phyloP scores from a whole-genome alignment of 2,113 vertebrate species.

The Nymphicus hollandicus region DNA sequence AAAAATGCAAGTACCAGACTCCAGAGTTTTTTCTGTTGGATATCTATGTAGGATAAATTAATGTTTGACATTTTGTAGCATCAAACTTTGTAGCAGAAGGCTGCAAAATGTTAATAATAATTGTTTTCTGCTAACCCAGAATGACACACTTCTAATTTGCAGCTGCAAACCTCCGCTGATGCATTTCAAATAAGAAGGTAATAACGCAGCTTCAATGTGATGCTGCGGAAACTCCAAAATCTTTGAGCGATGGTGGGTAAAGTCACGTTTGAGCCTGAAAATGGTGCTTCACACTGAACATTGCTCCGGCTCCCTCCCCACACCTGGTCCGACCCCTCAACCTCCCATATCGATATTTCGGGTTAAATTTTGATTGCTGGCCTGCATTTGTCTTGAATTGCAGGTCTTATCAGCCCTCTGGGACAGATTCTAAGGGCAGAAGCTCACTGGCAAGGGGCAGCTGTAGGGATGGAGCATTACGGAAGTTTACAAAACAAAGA shows the following conservation, averaged over 20 bases:
- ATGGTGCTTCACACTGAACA: neutral
- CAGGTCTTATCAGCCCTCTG: neutral
- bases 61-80: neutral
- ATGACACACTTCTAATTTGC: rapidly evolving
- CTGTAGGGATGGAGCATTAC: neutral
- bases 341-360: neutral
- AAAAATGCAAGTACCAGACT: neutral
- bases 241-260: neutral
- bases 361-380: neutral
- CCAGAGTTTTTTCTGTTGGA: neutral
- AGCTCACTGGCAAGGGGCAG: neutral
- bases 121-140: neutral
- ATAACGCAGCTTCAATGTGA: rapidly evolving
- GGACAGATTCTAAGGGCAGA: neutral
- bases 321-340: rapidly evolving
- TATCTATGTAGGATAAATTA: neutral
- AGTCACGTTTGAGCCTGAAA: neutral
- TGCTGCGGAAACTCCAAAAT: neutral
- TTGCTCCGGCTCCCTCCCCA: neutral
- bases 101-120: neutral
- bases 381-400: neutral
- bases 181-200: neutral
- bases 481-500: neutral
- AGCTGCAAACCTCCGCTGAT: neutral
- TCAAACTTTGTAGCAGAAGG: neutral